These are phyloP conservation scores for Helobdella robusta DNA, from an alignment of 2,888 invertebrate species.

Conservation along the genomic window DNA sequence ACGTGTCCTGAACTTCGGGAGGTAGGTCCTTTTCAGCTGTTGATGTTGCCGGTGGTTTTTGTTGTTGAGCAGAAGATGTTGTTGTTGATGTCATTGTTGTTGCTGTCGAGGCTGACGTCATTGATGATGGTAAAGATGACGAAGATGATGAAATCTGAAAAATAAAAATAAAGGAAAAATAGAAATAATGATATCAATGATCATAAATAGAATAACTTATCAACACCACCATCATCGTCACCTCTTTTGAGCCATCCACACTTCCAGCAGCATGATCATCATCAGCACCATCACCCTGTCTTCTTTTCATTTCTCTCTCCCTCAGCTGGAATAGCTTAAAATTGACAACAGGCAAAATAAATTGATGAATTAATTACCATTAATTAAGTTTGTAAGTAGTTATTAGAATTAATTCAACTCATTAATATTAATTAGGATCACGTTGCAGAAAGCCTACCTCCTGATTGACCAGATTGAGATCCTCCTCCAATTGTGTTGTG, in stretches of 20 bases:
- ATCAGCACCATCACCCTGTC: conserved; percentile 15
- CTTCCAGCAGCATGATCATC: conserved; percentile 4
- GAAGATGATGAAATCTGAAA: not conserved
- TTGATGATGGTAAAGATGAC: not conserved
- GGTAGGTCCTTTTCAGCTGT: conserved; percentile 52
- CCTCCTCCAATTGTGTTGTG: conserved; percentile 89
- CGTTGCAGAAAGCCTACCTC: conserved; percentile 60
- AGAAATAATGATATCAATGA: not conserved
- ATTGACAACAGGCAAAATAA: not conserved
- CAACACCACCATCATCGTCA: conserved; percentile 7
- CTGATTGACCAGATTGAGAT: conserved; percentile 86
- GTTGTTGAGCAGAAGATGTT: not conserved
- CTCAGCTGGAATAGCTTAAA: conserved; percentile 26
- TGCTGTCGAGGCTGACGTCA: not conserved
- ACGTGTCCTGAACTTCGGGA: conserved; percentile 53
- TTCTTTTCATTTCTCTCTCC: conserved; percentile 23
- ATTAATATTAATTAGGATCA: not conserved
- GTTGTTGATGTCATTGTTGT: not conserved
- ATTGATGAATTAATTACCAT: not conserved
- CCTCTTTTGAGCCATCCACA: conserved; percentile 4
- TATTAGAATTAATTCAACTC: too few relatives aligned
- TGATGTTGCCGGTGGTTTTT: not conserved
- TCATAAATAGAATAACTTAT: not conserved
- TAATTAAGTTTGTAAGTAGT: too few relatives aligned
- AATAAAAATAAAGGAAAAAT: not conserved